Evolutionary conservation across 2,797 vertebrate species (phyloP), one percentile per base, ranked within the genome.

Genomic region (Mico argentatus): DNA sequence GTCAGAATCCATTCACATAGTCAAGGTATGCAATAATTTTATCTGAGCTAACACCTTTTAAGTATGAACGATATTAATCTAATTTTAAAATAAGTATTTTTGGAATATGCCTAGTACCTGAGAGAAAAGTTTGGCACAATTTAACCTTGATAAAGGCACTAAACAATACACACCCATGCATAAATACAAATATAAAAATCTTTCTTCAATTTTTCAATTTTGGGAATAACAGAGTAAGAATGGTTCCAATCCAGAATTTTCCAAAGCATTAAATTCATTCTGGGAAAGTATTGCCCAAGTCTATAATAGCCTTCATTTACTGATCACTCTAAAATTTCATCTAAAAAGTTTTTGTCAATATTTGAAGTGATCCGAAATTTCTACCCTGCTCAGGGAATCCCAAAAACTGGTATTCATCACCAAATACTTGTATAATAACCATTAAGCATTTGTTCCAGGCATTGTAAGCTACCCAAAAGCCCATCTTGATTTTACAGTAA

Each of bases 81-180:
- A 92, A 55, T 73, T 84, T 81, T 83, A 94, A 33, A 83, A 59
- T 82, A 50, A 76, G 30, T 27, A 44, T 20, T 84, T 90, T 61
- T 84, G 41, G 39, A 96, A 72, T 77, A 64, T 50, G 73, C 20
- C 6, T 20, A 72, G 26, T 80, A 72, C 50, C 30, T 70, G 33
- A 97, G n/a, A 96, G 50, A 36, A 89, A 73, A 96, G 8, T 7
- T 36, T 75, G 39, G 36, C 19, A 97, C 94, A 82, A 67, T 77
- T 19, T 83, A 87, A 87, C 41, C 46, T 55, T 88, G 17, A 72
- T 48, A 50, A 83, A 76, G n/a, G 22, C 39, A 77, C 30, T 91
- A 83, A 96, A 91, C 15, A 79, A 50, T 64, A 26, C n/a, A 36
- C 39, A 92, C 7, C 7, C 14, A 70, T 20, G 52, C 22, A 88